phyloP scores from a whole-genome alignment of 2,888 invertebrate species.

The Arrhopalites spinosus region DNA sequence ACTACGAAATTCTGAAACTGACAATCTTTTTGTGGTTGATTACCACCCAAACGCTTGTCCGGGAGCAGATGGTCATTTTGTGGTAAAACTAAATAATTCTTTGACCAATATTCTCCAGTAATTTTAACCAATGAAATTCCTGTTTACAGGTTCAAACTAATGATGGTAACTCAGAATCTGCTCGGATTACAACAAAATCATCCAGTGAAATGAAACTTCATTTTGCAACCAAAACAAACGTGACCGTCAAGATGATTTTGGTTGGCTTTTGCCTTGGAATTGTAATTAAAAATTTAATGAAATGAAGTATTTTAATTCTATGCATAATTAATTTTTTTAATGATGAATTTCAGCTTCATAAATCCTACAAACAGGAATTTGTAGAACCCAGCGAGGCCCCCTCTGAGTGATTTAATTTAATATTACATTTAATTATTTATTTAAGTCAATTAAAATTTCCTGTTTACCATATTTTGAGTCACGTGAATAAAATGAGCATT shows the following conservation, averaged over 20 bases:
- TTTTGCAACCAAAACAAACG: slow-evolving; percentile 42
- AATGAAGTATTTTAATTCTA: background rate
- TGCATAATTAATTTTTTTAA: background rate
- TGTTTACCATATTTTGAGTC: no score
- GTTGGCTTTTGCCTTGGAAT: slow-evolving; percentile 48
- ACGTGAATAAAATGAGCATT: no score
- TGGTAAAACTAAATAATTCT: background rate
- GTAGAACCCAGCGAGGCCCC: no score
- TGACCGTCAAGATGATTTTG: slow-evolving; percentile 43
- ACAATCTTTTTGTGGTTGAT: slow-evolving; percentile 45
- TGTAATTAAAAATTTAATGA: no score
- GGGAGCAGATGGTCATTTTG: background rate
- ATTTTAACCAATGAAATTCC: background rate
- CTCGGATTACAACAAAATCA: slow-evolving; percentile 44
- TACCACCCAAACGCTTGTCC: slow-evolving; percentile 36
- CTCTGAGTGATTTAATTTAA: no score
- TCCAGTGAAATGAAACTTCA: slow-evolving; percentile 27
- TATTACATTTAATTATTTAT: no score
- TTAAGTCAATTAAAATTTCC: no score
- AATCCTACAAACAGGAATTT: background rate
- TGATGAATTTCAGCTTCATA: background rate
- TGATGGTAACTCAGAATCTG: slow-evolving; percentile 30
- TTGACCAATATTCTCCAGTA: background rate
- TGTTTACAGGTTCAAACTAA: slow-evolving; percentile 37
- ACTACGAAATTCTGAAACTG: slow-evolving; percentile 48